Conservation (phyloP, 92 coral and sea anemone species). For the Palythoa grandiflora region DNA sequence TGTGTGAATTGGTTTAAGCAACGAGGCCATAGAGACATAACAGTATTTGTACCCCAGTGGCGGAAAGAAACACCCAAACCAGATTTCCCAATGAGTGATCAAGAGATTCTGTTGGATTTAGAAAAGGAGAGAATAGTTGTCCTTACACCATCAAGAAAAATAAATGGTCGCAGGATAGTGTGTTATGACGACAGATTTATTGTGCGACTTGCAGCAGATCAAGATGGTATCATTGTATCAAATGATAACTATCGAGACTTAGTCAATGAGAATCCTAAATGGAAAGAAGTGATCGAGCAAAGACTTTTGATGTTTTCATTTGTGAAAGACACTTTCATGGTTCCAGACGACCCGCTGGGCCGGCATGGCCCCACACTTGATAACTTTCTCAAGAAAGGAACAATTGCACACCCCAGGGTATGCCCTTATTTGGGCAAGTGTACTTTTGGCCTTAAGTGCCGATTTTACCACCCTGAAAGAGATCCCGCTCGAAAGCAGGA, state of each 20-base stretch:
- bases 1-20: conserved; percentile 92
- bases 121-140: conserved; percentile 84
- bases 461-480: conserved; percentile 96
- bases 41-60: conserved; percentile 99
- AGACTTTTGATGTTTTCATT: conserved; percentile 96
- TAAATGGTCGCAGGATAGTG: conserved; percentile 95
- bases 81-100: conserved; percentile 89
- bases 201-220: conserved; percentile 88
- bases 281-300: conserved; percentile 94
- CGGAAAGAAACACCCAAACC: conserved; percentile 88
- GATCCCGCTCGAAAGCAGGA: conserved; percentile 69
- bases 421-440: conserved; percentile 94
- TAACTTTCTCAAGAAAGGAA: conserved; percentile 93
- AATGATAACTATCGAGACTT: conserved; percentile 96
- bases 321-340: conserved; percentile 96
- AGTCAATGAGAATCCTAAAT: conserved; percentile 82
- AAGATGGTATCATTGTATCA: conserved; percentile 95
- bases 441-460: conserved; percentile 93
- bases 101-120: conserved; percentile 79
- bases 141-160: conserved; percentile 93
- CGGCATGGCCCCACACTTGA: conserved; percentile 94
- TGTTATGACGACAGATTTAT: conserved; percentile 98
- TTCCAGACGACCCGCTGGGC: conserved; percentile 98
- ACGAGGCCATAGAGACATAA: conserved; percentile 92
- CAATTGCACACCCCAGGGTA: conserved; percentile 80